These are phyloP conservation scores for Holacanthus passer DNA, from an alignment of 2,113 vertebrate genomes.

Conservation along the genomic window DNA sequence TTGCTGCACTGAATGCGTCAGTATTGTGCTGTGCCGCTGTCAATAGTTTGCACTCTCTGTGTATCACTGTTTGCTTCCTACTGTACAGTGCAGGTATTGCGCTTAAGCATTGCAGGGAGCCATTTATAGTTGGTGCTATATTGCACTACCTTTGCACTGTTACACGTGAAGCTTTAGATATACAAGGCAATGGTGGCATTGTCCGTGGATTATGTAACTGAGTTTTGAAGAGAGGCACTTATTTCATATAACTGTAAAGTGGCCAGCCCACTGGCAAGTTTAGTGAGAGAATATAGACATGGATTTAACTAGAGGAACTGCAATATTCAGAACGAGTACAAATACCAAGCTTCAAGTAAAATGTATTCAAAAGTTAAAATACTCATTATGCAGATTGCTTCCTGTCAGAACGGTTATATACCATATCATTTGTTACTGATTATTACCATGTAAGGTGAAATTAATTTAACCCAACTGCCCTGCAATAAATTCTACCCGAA, in stretches of 20 bases:
- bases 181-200: neutral
- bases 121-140: neutral
- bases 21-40: neutral
- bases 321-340: neutral
- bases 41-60: neutral
- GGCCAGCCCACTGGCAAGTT: neutral
- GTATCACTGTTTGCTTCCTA: neutral
- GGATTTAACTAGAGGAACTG: neutral
- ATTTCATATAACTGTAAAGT: neutral
- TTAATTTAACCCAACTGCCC: no score
- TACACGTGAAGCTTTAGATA: neutral
- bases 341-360: no score
- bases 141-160: conserved; percentile 17
- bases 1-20: neutral
- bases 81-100: neutral
- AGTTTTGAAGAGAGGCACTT: neutral
- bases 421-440: neutral
- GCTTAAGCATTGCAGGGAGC: neutral
- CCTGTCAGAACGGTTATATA: neutral
- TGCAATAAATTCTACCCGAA: no score
- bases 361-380: neutral
- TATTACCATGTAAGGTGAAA: no score
- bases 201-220: neutral
- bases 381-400: neutral
- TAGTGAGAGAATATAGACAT: neutral